Evolutionary conservation across 2,113 vertebrate genomes (phyloP).

Genomic region (Mugil cephalus): DNA sequence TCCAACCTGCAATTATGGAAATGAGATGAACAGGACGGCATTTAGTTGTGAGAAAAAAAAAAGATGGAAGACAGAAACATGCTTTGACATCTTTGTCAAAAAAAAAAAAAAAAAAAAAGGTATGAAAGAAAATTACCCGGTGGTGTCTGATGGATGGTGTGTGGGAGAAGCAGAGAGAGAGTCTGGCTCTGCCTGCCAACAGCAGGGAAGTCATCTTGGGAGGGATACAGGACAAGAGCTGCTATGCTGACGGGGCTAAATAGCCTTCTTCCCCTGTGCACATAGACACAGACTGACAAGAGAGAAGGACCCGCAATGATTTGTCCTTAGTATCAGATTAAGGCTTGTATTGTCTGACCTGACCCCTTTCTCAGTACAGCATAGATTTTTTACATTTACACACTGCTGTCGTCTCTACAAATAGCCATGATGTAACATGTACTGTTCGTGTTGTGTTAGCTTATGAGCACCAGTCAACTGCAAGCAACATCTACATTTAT

Average conservation of each 20-base stretch:
- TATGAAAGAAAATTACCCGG: constrained; percentile 31
- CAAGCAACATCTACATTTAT: too few species aligned
- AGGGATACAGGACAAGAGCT: constrained; percentile 54
- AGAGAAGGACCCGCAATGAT: neutral
- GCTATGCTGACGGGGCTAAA: constrained; percentile 72
- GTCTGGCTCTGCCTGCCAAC: constrained; percentile 65
- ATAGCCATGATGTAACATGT: neutral
- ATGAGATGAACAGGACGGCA: constrained; percentile 7
- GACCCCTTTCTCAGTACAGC: neutral
- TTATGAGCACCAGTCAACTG: neutral
- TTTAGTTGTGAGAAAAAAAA: neutral
- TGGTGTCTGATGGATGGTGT: constrained; percentile 36
- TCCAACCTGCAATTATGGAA: constrained; percentile 29
- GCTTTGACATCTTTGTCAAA: constrained; percentile 29
- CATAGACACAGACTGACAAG: constrained; percentile 22
- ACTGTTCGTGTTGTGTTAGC: neutral
- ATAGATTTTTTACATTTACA: neutral
- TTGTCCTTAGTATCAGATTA: constrained; percentile 1
- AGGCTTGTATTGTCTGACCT: neutral
- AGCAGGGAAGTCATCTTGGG: constrained; percentile 79
- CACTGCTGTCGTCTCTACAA: neutral
- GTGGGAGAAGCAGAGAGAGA: constrained; percentile 52
- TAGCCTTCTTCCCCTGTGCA: constrained; percentile 26
- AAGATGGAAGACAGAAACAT: neutral
- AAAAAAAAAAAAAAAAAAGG: neutral